These are phyloP conservation scores for Zenarchopterus dispar DNA, from an alignment of 2,797 vertebrate genomes.

Conservation along the genomic window DNA sequence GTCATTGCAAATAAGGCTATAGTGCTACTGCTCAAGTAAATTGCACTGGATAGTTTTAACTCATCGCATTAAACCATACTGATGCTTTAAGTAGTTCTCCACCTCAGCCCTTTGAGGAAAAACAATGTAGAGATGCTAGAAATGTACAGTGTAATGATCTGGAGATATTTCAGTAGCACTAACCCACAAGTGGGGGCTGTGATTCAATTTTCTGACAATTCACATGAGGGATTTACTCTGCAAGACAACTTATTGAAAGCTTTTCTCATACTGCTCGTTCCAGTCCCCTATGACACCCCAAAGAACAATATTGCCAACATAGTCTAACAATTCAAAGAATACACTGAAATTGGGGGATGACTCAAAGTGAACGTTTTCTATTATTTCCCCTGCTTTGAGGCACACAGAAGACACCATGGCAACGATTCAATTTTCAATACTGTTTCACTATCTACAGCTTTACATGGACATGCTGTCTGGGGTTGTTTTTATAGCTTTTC, in stretches of 20 bases:
- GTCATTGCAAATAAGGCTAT: conserved; percentile 14
- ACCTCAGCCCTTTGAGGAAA: conserved; percentile 51
- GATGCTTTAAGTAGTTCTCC: conserved; percentile 57
- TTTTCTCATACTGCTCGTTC: conserved; percentile 53
- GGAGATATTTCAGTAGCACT: conserved; percentile 57
- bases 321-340: conserved; percentile 40
- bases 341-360: conserved; percentile 46
- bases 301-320: conserved; percentile 51
- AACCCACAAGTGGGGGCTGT: conserved; percentile 60
- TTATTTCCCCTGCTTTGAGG: conserved; percentile 28
- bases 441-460: conserved; percentile 15
- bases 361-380: conserved; percentile 12
- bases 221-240: conserved; percentile 58
- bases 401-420: conserved; percentile 8
- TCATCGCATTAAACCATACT: conserved; percentile 58
- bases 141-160: conserved; percentile 45
- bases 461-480: background rate
- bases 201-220: conserved; percentile 71
- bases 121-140: conserved; percentile 41
- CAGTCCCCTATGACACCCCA: conserved; percentile 53
- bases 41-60: conserved; percentile 39
- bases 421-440: conserved; percentile 2
- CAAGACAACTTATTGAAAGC: conserved; percentile 61
- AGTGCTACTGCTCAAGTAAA: conserved; percentile 39
- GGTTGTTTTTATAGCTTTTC: background rate